These are phyloP conservation scores for Zaprionus tsacasi DNA, from an alignment of 1,140 invertebrate genomes.

Conservation along the genomic window DNA sequence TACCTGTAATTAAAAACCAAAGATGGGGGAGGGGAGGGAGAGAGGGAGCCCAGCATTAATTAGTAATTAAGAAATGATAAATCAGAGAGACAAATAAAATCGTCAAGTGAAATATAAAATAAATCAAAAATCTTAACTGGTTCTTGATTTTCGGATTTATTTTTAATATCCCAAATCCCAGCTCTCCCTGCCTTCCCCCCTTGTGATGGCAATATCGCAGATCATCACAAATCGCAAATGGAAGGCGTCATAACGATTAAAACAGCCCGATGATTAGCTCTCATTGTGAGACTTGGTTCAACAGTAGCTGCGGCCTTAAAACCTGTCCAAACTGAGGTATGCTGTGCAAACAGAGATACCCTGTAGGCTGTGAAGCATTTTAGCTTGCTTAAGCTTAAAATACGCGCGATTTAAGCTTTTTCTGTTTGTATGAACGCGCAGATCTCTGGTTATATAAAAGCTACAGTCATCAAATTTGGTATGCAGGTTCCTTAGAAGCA, in stretches of 20 bases:
- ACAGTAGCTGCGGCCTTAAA: conserved; percentile 34
- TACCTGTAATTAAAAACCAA: conserved; percentile 53
- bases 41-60: conserved; percentile 20
- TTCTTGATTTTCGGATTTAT: conserved; percentile 39
- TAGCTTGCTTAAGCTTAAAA: too few species aligned
- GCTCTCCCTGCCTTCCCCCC: not conserved
- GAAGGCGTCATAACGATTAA: conserved; percentile 40
- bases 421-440: not conserved
- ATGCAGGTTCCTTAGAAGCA: not conserved
- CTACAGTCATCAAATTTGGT: not conserved
- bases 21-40: too few species aligned
- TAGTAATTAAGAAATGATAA: conserved; percentile 51
- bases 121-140: conserved; percentile 55
- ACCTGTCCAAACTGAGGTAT: not conserved
- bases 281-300: conserved; percentile 26
- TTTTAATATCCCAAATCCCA: not conserved
- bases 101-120: conserved; percentile 42
- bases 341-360: not conserved
- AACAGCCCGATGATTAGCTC: conserved; percentile 31
- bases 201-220: not conserved
- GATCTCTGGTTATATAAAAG: not conserved
- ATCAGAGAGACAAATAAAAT: conserved; percentile 58
- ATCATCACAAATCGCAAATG: conserved; percentile 30
- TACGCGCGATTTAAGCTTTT: not conserved
- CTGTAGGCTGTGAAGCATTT: not conserved